A percentile compares a stretch with the other conserved stretches of the same genome.
These are phyloP conservation scores for Leucania comma DNA, from an alignment of 2,888 invertebrate species.

Conservation along the genomic window DNA sequence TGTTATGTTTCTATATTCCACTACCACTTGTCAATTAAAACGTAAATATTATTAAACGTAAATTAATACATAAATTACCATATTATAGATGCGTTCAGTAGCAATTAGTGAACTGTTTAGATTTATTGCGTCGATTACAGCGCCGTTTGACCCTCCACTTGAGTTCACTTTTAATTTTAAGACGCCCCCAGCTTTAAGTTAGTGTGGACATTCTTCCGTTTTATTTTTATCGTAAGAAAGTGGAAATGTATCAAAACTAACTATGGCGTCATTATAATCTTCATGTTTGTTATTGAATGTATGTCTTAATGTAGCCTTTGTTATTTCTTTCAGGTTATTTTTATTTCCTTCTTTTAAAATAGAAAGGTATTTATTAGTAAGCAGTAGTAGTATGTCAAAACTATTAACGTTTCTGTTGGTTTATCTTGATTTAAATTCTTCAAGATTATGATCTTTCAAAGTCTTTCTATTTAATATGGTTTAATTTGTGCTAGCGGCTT, in stretches of 20 bases:
- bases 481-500: no score
- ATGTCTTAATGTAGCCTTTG: background rate
- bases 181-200: conserved; percentile 25
- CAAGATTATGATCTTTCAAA: no score
- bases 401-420: no score
- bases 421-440: no score
- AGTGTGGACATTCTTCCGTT: conserved; percentile 41
- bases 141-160: conserved; percentile 71
- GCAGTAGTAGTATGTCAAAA: no score
- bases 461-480: no score
- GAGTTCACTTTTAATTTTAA: conserved; percentile 69
- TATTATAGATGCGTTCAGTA: conserved; percentile 62
- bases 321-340: no score
- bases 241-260: no score
- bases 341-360: no score
- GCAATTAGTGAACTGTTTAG: conserved; percentile 75
- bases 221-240: background rate
- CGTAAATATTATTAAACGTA: no score
- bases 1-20: background rate
- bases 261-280: background rate
- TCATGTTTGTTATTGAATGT: background rate
- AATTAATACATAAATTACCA: conserved; percentile 42
- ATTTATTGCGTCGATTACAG: conserved; percentile 83
- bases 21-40: conserved; percentile 6
- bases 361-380: no score